Evolutionary conservation across 1,140 invertebrate genomes (phyloP), one percentile per base, ranked within the genome.

Genomic region (Heliothis virescens): DNA sequence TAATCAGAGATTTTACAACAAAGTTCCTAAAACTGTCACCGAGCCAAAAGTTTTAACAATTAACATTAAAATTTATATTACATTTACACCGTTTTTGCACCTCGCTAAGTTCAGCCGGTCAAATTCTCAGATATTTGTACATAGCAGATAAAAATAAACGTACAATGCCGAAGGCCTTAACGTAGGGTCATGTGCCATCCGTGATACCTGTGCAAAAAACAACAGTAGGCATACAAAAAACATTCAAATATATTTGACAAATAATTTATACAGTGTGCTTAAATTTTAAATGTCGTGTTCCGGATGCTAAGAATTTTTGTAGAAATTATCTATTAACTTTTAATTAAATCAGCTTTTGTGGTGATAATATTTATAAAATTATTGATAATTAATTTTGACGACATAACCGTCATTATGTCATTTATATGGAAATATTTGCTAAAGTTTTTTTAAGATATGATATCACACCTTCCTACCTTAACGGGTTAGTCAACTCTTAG

Each of bases 111-210:
- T 65, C 62, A 65, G 47, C 34, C 41, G 41, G 62, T 65, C 62
- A 65, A 65, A 65, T 65, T 16, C 34, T 65, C 21, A 34, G 62
- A 65, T n/a, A 16, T 65, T 48, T n/a, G 15, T n/a, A 48, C 34
- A 12, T 18, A 41, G 3, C 10, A 18, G 62, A 48, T 65, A 48
- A 65, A 65, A 65, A 65, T 12, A 65, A 65, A 65, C n/a, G n/a
- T 41, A 65, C n/a, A 48, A 48, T 65, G 13, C 41, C 18, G 41
- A 65, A 65, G 62, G 41, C 18, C 16, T 48, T 47, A 48, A 3
- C 3, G 18, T 65, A 48, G 41, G 62, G 62, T 65, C 62, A 65
- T 48, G 34, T 18, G 10, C 2, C n/a, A n/a, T n/a, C n/a, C n/a
- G n/a, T n/a, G 10, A 48, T 67, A 67, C 12, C 2, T 3, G 41